Evolutionary conservation across 2,113 vertebrate genomes (phyloP), one percentile per base, ranked within the genome.

Genomic region (Engystomops pustulosus): DNA sequence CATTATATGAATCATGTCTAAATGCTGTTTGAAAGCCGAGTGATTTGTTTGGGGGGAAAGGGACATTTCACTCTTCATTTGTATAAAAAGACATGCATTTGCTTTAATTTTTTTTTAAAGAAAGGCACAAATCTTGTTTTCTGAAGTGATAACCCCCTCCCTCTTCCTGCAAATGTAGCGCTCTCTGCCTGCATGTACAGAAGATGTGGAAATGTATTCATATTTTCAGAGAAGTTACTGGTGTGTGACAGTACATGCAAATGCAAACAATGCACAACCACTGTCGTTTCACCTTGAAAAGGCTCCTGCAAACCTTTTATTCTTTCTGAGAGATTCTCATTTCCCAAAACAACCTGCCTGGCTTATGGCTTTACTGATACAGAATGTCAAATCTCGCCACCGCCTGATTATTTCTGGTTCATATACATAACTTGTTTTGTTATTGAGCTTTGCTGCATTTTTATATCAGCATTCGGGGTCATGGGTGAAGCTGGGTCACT

Each of bases 241-340:
- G 75, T 79, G 83, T 85, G 83, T 78, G 75, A 85, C 83, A 49
- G 75, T 58, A 79, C 62, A 85, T 78, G 83, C 83, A 84, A 78
- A 84, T 78, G 60, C 74, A 70, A 55, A 79, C 44, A 85, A 85
- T 85, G 68, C 65, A 79, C 47, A 85, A 65, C 14, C 34, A 79
- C 70, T 85, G 83, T 79, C n/a, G 62, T 84, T 68, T 70, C 49
- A 85, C 83, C 74, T 78, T 85, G 58, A 82, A 82, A 36, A 70
- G 74, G 34, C 49, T 36, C 74, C 60, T 44, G 62, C 47, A 70
- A 70, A 58, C 45, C 60, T 70, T 79, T 53, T 47, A 77, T 77
- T 82, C 75, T 55, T 58, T 78, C 15, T 18, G 12, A 77, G 55
- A 78, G 69, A 70, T 41, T 45, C 83, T n/a, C 23, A 79, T 79